These are phyloP conservation scores for Rhaphigaster nebulosa DNA, from an alignment of 2,888 invertebrate species.

Conservation along the genomic window DNA sequence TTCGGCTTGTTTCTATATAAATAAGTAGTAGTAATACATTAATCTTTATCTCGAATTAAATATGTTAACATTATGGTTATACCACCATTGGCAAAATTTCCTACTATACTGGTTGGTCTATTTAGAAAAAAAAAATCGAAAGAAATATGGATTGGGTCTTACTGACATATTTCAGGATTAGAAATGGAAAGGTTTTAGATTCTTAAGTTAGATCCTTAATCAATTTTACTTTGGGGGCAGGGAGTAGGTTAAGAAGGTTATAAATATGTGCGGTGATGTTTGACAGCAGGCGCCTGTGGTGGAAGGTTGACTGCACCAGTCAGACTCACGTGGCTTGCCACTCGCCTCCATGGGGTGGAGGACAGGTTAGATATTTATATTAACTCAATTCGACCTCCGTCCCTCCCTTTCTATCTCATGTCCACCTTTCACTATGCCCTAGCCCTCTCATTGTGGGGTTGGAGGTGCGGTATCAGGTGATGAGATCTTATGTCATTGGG, in stretches of 20 bases:
- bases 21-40: too few relatives aligned
- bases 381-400: neutral
- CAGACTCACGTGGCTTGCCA: neutral
- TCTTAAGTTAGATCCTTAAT: neutral
- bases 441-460: neutral
- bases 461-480: neutral
- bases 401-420: neutral
- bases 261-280: neutral
- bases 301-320: neutral
- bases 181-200: neutral
- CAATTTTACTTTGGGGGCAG: neutral
- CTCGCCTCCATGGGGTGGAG: neutral
- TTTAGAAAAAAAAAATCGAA: too few relatives aligned
- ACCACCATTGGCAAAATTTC: too few relatives aligned
- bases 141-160: too few relatives aligned
- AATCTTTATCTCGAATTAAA: too few relatives aligned
- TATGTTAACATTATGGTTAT: too few relatives aligned
- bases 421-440: neutral
- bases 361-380: neutral
- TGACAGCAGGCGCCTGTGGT: neutral
- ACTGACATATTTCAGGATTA: neutral
- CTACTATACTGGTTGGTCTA: too few relatives aligned
- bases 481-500: neutral
- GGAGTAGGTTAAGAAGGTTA: neutral
- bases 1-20: too few relatives aligned